Evolutionary conservation across 2,888 invertebrate genomes (phyloP).

Genomic region (Drosophila mercatorum): DNA sequence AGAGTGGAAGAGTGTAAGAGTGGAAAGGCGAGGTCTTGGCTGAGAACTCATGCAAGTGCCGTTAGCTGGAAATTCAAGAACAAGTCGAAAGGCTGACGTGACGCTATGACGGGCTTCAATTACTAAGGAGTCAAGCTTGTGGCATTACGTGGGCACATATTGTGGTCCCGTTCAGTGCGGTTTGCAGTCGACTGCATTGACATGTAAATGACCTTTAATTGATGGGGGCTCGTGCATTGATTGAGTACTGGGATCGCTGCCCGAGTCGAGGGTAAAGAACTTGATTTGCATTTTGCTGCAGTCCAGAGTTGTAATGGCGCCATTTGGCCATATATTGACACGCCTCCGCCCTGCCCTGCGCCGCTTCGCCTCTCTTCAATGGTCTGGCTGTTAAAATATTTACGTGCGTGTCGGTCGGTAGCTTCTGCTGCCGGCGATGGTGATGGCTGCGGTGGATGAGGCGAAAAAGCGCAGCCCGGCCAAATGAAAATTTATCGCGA

Average conservation of each 20-base stretch:
- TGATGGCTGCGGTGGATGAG: not conserved
- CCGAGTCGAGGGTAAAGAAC: constrained; percentile 26
- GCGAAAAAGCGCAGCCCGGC: constrained; percentile 70
- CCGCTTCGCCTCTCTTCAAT: not conserved
- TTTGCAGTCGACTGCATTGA: constrained; percentile 61
- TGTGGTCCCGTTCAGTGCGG: constrained; percentile 38
- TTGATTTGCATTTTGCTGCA: constrained; percentile 66
- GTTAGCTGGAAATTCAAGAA: constrained; percentile 52
- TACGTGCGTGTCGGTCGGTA: constrained; percentile 61
- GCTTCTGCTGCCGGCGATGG: constrained; percentile 38
- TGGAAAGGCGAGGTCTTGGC: not conserved
- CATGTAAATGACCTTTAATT: constrained; percentile 80
- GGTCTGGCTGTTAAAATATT: constrained; percentile 69
- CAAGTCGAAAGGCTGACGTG: constrained; percentile 56
- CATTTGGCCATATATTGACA: constrained; percentile 22
- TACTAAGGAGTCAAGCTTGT: constrained; percentile 43
- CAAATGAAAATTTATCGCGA: constrained; percentile 78
- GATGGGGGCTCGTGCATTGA: constrained; percentile 71
- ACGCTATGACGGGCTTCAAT: constrained; percentile 53
- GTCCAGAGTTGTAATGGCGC: constrained; percentile 29
- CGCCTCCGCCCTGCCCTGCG: not conserved
- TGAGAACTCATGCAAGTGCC: constrained; percentile 45
- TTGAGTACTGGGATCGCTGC: constrained; percentile 53
- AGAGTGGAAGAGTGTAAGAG: not conserved
- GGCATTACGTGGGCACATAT: constrained; percentile 42